Conservation (phyloP, 2,797 vertebrate genomes). For the Alcedo atthis region DNA sequence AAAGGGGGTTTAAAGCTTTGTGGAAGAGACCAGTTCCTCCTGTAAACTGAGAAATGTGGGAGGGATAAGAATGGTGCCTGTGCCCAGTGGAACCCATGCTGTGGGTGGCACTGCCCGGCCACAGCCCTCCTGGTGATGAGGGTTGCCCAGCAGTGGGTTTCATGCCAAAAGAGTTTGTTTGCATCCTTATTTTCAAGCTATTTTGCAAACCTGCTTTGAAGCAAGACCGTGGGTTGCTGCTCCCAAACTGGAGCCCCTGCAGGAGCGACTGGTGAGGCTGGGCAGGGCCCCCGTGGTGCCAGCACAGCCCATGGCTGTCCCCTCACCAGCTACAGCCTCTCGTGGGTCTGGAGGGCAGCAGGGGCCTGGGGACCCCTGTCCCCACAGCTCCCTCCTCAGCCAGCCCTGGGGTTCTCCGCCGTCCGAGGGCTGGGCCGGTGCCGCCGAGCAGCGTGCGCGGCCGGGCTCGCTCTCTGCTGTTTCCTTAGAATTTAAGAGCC, state of each 20-base stretch:
- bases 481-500: conserved; percentile 63
- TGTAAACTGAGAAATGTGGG: rapidly evolving
- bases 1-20: background rate
- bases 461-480: conserved; percentile 18
- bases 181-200: rapidly evolving
- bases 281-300: rapidly evolving
- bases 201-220: background rate
- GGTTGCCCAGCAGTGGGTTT: background rate
- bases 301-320: background rate
- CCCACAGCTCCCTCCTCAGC: background rate
- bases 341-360: background rate
- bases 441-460: background rate
- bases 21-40: background rate
- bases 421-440: background rate
- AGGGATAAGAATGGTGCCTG: background rate
- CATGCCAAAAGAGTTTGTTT: rapidly evolving
- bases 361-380: background rate
- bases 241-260: background rate
- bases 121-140: rapidly evolving
- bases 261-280: rapidly evolving
- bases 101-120: rapidly evolving
- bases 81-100: rapidly evolving
- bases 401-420: rapidly evolving
- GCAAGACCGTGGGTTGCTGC: rapidly evolving
- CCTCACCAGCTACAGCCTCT: rapidly evolving